Conservation (phyloP, 2,797 vertebrate species). For the Pseudochromis fuscus region DNA sequence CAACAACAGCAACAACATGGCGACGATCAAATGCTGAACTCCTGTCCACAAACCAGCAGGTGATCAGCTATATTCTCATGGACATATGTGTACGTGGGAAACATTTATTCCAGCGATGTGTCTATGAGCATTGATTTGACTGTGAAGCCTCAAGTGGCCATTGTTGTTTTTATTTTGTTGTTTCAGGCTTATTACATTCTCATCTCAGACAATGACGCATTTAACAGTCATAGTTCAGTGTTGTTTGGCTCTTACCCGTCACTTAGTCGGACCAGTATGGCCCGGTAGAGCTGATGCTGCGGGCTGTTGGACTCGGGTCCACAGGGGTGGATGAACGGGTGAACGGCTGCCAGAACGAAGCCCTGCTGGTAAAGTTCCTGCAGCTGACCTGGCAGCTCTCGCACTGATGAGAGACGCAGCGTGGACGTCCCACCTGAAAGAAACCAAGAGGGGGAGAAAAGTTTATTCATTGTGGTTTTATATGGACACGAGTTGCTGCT, state of each 20-base stretch:
- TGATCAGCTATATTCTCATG: too few species aligned
- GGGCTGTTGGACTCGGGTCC: conserved; percentile 87
- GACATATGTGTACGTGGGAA: too few species aligned
- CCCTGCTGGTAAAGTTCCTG: conserved; percentile 97
- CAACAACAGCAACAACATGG: too few species aligned
- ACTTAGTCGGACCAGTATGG: conserved; percentile 92
- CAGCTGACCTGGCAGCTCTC: conserved; percentile 93
- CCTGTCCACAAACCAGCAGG: too few species aligned
- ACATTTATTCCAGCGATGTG: too few species aligned
- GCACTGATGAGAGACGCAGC: conserved; percentile 91
- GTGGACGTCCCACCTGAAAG: conserved; percentile 89
- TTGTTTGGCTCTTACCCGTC: conserved; percentile 86
- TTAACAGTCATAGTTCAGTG: not conserved
- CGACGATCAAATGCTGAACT: too few species aligned
- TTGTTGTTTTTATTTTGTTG: too few species aligned
- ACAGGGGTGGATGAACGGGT: conserved; percentile 94
- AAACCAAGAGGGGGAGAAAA: not conserved
- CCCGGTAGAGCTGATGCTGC: conserved; percentile 93
- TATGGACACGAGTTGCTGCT: not conserved
- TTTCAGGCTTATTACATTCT: not conserved
- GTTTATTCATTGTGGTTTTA: not conserved
- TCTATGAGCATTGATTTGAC: too few species aligned
- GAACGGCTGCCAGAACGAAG: conserved; percentile 91
- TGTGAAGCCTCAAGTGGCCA: too few species aligned
- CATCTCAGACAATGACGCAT: conserved; percentile 1